Evolutionary conservation across 2,113 vertebrate species (phyloP), one percentile per base, ranked within the genome.

Genomic region (Lasiurus borealis): DNA sequence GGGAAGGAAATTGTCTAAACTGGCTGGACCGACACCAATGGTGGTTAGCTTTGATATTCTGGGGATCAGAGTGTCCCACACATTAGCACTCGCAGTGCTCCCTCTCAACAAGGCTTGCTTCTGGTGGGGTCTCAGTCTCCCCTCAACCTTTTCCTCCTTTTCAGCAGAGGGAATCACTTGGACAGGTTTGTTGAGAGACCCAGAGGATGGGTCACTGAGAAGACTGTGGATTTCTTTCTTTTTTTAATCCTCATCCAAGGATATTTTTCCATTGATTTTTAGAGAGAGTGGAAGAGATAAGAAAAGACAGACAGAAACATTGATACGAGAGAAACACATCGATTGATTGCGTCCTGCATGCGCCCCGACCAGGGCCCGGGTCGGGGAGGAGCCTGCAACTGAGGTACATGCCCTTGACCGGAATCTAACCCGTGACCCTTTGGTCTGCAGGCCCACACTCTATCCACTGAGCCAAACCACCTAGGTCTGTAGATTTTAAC

Each of bases 131-230:
- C 90, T 94, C 93, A 46, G 46, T 73, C 95, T 83, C 57, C 57
- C 78, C 7, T 94, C 90, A 71, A 19, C 82, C 73, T 95, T 94
- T 69, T 40, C n/a, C 57, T 91, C 96, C 95, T 73, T 96, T 96
- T 96, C 82, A 80, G 57, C 19, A 92, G 46, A 92, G 77, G 82
- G 31, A 87, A 95, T 44, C 93, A 87, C 78, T 88, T 85, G 36
- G 72, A 88, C 64, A 94, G 88, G 90, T 96, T 86, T 96, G 23
- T 83, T 95, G 77, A 90, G 54, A 83, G 84, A 73, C 57, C 76
- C 16, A 81, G 52, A 87, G 96, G 93, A 57, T 3, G 90, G 95
- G 88, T 95, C 91, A 92, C 92, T 96, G 96, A 97, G 96, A 93
- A 68, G 91, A 96, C 82, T 96, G 77, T 15, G 80, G 66, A 86